A percentile compares a stretch with the other conserved stretches of the same genome.
Conservation (phyloP, 1,140 invertebrate species). For the Zaprionus davidi region DNA sequence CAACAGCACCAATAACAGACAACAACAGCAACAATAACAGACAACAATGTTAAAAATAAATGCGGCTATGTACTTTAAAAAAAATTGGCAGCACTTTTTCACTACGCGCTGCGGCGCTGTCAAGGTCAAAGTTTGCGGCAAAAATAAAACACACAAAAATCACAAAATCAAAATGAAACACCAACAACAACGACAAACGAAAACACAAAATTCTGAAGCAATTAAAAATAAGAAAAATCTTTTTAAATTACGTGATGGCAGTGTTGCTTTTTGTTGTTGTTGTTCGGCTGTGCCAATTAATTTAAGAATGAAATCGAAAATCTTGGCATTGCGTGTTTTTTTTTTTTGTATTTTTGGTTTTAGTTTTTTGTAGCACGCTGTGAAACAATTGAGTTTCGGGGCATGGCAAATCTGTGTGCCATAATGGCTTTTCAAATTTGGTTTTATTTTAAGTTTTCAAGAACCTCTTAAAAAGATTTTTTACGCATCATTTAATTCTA, state of each 20-base stretch:
- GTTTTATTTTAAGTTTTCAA: not conserved
- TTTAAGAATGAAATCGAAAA: slow-evolving; percentile 80
- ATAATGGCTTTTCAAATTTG: not conserved
- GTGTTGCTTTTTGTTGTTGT: slow-evolving; percentile 44
- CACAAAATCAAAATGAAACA: slow-evolving; percentile 29
- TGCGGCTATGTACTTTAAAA: slow-evolving; percentile 26
- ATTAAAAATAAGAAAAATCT: slow-evolving; percentile 54
- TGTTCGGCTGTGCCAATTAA: slow-evolving; percentile 67
- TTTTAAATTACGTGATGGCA: slow-evolving; percentile 65
- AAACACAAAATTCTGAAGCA: slow-evolving; percentile 28
- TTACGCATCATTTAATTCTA: no score
- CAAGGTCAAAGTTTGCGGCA: slow-evolving; percentile 73
- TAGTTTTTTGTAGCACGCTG: slow-evolving; percentile 10
- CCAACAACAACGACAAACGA: slow-evolving; percentile 32
- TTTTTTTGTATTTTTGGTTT: slow-evolving; percentile 8
- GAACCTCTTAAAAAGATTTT: not conserved
- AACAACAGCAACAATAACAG: slow-evolving; percentile 23
- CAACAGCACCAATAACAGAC: not conserved
- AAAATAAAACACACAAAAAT: slow-evolving; percentile 21
- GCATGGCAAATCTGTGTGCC: not conserved
- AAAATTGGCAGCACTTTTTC: slow-evolving; percentile 55
- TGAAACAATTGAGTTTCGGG: not conserved
- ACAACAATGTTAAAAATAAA: slow-evolving; percentile 29
- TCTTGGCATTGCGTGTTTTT: slow-evolving; percentile 61
- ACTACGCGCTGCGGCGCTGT: slow-evolving; percentile 23